phyloP scores from a whole-genome alignment of 2,888 invertebrate species.

The Chalcosyrphus nemorum region DNA sequence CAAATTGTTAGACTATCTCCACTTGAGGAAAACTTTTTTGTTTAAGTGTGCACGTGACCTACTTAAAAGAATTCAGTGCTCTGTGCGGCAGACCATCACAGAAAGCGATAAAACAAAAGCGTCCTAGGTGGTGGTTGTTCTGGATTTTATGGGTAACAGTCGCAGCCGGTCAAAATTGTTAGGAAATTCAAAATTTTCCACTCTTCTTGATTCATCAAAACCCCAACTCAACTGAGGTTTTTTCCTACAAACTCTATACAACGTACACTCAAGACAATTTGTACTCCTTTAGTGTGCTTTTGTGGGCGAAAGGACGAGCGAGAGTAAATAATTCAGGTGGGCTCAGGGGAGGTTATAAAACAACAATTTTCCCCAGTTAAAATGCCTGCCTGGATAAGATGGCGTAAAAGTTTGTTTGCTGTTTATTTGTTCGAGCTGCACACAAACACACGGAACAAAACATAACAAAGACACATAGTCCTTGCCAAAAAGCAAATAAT shows the following conservation, averaged over 20 bases:
- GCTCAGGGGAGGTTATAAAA: constrained; percentile 26
- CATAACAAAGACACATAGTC: constrained; percentile 59
- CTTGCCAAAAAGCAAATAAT: constrained; percentile 67
- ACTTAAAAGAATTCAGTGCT: too few species aligned
- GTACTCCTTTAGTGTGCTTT: background rate
- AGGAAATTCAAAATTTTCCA: constrained; percentile 23
- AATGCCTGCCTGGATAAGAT: constrained; percentile 43
- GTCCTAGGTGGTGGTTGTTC: too few species aligned
- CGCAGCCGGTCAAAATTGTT: constrained; percentile 27
- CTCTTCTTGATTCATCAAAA: constrained; percentile 5
- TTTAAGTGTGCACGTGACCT: too few species aligned
- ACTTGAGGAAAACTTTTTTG: background rate
- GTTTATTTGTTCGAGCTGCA: constrained; percentile 45
- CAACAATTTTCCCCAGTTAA: constrained; percentile 28
- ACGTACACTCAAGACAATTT: background rate
- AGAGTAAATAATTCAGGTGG: constrained; percentile 19
- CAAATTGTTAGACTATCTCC: background rate
- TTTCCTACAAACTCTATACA: background rate
- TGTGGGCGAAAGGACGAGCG: background rate
- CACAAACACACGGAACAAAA: background rate
- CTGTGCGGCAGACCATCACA: background rate
- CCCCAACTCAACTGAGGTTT: constrained; percentile 25
- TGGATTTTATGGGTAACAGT: constrained; percentile 12
- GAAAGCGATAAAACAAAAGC: background rate
- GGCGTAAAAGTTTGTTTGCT: constrained; percentile 53